phyloP scores from a whole-genome alignment of 2,888 invertebrate genomes.

The Stenoptilia bipunctidactyla region DNA sequence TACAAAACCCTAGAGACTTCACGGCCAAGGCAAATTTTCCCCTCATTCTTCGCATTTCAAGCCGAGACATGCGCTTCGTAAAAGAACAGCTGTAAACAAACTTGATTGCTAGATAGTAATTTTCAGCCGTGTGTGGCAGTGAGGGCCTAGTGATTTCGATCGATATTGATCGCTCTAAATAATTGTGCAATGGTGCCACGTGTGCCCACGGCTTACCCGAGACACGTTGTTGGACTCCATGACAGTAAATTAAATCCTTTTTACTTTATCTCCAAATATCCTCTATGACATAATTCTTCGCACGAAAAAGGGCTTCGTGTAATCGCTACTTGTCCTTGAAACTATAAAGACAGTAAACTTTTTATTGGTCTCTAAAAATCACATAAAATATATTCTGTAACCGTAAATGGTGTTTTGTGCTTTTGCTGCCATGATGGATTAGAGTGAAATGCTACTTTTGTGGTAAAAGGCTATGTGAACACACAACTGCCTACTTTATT shows the following conservation, averaged over 20 bases:
- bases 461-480: not conserved
- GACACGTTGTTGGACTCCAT: constrained; percentile 51
- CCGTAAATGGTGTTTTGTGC: not conserved
- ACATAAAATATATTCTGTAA: not conserved
- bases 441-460: not conserved
- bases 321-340: constrained; percentile 54
- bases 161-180: too few relatives aligned
- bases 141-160: too few relatives aligned
- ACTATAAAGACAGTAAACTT: constrained; percentile 57
- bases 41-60: constrained; percentile 21
- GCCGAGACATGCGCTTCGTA: not conserved
- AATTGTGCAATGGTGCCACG: constrained; percentile 22
- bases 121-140: too few relatives aligned
- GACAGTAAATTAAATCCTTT: constrained; percentile 29
- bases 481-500: too few relatives aligned
- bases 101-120: too few relatives aligned
- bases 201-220: constrained; percentile 54
- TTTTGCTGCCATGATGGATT: not conserved
- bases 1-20: constrained; percentile 20
- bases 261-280: constrained; percentile 27
- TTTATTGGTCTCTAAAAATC: constrained; percentile 27
- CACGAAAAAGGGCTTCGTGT: constrained; percentile 37
- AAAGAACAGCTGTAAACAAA: not conserved
- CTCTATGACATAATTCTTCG: constrained; percentile 54
- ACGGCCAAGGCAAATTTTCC: constrained; percentile 15